Conservation (phyloP, 2,113 vertebrate species). For the Onychorhynchus coronatus region DNA sequence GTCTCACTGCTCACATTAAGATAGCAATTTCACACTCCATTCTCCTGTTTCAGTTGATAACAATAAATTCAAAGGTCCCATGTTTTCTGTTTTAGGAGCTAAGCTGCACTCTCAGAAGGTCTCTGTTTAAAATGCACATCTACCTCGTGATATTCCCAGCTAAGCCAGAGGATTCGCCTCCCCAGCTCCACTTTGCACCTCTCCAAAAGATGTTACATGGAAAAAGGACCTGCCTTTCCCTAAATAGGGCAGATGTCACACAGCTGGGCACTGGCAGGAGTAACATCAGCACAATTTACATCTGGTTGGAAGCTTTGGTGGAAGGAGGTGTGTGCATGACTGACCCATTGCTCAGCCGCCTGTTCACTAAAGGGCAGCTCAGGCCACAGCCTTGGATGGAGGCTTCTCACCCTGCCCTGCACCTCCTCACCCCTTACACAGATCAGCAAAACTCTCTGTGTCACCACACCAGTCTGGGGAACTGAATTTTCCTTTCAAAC, state of each 20-base stretch:
- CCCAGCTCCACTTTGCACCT: not conserved
- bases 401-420: not conserved
- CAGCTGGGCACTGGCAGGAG: not conserved
- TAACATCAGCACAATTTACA: accelerated
- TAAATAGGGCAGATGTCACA: not conserved
- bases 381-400: not conserved
- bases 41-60: not conserved
- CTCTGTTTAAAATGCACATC: not conserved
- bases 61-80: not conserved
- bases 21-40: not conserved
- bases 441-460: not conserved
- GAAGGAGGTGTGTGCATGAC: not conserved
- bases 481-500: not conserved
- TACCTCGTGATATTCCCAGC: not conserved
- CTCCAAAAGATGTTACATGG: not conserved
- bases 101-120: not conserved
- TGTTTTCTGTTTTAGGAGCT: not conserved
- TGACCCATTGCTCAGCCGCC: not conserved
- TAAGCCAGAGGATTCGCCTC: not conserved
- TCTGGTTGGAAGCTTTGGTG: not conserved
- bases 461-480: not conserved
- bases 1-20: not conserved
- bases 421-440: not conserved
- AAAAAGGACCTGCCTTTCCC: not conserved
- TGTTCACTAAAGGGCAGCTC: not conserved